Base-by-base conservation (phyloP, 1,140 invertebrate species). In the Pseudachorutes palmiensis region DNA sequence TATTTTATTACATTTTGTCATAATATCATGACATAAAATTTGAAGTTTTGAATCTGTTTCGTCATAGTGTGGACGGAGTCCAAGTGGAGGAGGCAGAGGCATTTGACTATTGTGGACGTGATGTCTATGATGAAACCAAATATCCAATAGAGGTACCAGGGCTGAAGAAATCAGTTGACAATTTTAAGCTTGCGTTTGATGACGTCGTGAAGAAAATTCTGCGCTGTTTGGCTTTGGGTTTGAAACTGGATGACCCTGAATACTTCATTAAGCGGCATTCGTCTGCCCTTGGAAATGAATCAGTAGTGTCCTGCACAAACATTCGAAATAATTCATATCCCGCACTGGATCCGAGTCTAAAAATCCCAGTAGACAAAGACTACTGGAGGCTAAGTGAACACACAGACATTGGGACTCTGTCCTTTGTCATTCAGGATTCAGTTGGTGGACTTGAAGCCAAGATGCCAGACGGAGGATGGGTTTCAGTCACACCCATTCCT, bases 71-170 rank as follows among this genome's bases (percentile, higher is more conserved):
- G 3, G 51, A 9, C 5, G 51, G 24, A 45, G 9, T 45, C 9
- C 9, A 45, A 24, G 24, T 16, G 24, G 51, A 55, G 3, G 9
- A 14, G 51, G 24, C 5, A 55, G 51, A 70, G 31, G 24, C 45
- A n/a, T 70, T 55, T 31, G 61, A 62, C 22, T 36, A 61, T 16
- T 58, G 19, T 9, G 36, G 36, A 2, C 58, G 59, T 12, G 31
- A 49, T n/a, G 31, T 30, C 19, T 29, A 70, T 30, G 31, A 57
- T 19, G 9, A 9, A 26, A 14, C 24, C 2, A 24, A 62, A 24
- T 70, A 62, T 28, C 68, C 68, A 9, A n/a, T 41, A 1, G 68
- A 66, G 45, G 55, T 66, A 19, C 68, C 68, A 9, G 68, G 68
- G 19, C 55, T 66, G 2, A 70, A 70, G 41, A 41, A 29, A 1